Percentiles rank a stretch among this genome's conserved stretches.
These are phyloP conservation scores for Metaphire vulgaris DNA, from an alignment of 1,140 invertebrate species.

Conservation along the genomic window DNA sequence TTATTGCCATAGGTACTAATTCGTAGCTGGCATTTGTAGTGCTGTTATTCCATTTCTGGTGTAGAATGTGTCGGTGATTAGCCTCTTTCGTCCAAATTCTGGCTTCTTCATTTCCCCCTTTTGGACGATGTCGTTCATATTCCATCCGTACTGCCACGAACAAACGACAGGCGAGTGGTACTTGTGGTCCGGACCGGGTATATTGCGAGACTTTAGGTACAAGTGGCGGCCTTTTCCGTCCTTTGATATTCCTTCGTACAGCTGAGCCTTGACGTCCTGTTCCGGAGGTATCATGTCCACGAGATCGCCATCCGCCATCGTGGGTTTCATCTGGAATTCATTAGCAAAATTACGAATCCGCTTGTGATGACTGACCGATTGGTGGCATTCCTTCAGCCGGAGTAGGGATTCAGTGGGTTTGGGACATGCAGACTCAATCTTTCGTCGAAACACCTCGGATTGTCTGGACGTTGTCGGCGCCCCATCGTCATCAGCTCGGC, in stretches of 20 bases:
- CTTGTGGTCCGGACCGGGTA: conserved; percentile 21
- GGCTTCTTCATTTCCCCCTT: conserved; percentile 25
- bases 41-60: conserved; percentile 22
- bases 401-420: neutral
- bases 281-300: conserved; percentile 22
- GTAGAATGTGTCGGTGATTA: conserved; percentile 24
- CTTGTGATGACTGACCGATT: conserved; percentile 9
- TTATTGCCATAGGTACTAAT: no score
- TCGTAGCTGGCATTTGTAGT: neutral
- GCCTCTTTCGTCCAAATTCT: conserved; percentile 11
- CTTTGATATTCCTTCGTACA: conserved; percentile 31
- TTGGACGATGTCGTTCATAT: conserved; percentile 17
- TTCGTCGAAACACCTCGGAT: neutral
- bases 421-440: neutral
- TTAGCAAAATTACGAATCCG: neutral
- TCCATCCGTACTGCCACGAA: conserved; percentile 29
- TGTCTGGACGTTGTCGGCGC: neutral
- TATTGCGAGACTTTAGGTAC: conserved; percentile 29
- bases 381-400: neutral
- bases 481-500: neutral
- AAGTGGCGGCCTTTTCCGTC: conserved; percentile 30
- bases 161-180: conserved; percentile 17
- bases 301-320: neutral
- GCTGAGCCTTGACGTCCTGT: neutral
- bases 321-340: neutral